phyloP scores from a whole-genome alignment of 2,113 vertebrate genomes.

The Spheniscus mendiculus region DNA sequence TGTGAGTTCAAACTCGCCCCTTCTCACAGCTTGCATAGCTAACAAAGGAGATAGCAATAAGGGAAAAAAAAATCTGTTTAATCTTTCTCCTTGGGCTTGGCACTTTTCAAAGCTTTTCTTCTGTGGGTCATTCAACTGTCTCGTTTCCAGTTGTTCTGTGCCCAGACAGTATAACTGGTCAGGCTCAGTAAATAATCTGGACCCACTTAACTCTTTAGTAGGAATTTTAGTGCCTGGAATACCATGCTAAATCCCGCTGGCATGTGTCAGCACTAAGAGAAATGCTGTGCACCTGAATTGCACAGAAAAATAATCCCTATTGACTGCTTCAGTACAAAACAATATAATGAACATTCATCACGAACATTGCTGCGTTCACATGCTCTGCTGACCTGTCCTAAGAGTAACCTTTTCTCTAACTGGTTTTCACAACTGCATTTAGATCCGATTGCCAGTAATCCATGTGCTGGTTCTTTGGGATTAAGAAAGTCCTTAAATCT shows the following conservation, averaged over 20 bases:
- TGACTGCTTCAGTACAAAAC: not conserved
- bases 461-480: not conserved
- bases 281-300: not conserved
- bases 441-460: not conserved
- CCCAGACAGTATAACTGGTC: not conserved
- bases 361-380: not conserved
- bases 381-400: not conserved
- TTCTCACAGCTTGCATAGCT: not conserved
- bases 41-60: not conserved
- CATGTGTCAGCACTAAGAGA: not conserved
- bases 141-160: not conserved
- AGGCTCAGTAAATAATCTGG: not conserved
- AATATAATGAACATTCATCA: not conserved
- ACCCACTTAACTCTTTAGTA: not conserved
- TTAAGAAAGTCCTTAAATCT: not conserved
- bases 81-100: not conserved
- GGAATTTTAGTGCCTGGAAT: not conserved
- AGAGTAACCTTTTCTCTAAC: not conserved
- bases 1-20: not conserved
- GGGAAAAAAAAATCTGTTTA: not conserved
- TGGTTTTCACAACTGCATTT: not conserved
- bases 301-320: not conserved
- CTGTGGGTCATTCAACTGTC: fast-evolving
- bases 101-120: not conserved
- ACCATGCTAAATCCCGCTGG: not conserved